Conservation (phyloP, 2,797 vertebrate genomes). For the Sarcophilus harrisii region DNA sequence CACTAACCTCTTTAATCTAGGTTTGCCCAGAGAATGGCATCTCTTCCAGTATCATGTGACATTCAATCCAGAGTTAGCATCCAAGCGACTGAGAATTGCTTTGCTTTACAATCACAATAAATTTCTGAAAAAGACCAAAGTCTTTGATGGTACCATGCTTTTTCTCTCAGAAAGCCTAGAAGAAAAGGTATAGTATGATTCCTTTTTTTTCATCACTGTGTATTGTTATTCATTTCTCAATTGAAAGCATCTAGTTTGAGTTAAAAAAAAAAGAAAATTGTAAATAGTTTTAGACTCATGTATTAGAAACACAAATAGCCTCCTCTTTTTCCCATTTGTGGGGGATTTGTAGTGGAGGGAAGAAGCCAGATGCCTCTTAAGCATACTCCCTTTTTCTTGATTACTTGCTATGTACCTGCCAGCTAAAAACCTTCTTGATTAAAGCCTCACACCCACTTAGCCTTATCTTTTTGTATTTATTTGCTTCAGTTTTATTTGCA, state of each 20-base stretch:
- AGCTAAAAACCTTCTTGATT: conserved; percentile 37
- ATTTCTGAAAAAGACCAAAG: conserved; percentile 73
- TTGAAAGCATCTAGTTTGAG: not conserved
- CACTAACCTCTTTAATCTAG: conserved; percentile 72
- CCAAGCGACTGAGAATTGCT: conserved; percentile 67
- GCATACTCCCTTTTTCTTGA: not conserved
- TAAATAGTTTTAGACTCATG: not conserved
- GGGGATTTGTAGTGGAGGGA: not conserved
- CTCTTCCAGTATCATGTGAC: conserved; percentile 73
- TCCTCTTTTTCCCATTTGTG: not conserved
- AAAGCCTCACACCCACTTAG: not conserved
- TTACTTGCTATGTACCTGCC: not conserved
- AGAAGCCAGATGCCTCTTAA: not conserved
- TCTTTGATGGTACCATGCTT: conserved; percentile 72
- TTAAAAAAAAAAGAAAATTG: not conserved
- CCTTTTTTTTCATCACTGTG: not conserved
- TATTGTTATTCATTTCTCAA: not conserved
- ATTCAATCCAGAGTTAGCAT: conserved; percentile 68
- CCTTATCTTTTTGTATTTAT: not conserved
- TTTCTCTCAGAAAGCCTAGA: conserved; percentile 78
- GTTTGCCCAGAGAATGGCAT: conserved; percentile 65
- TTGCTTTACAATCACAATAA: conserved; percentile 66
- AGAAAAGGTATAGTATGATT: conserved; percentile 73
- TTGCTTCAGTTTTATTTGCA: not conserved
- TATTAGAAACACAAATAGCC: not conserved